Percentiles rank a stretch among this genome's conserved stretches.
These are phyloP conservation scores for Melolontha melolontha DNA, from an alignment of 2,888 invertebrate species.

Conservation along the genomic window DNA sequence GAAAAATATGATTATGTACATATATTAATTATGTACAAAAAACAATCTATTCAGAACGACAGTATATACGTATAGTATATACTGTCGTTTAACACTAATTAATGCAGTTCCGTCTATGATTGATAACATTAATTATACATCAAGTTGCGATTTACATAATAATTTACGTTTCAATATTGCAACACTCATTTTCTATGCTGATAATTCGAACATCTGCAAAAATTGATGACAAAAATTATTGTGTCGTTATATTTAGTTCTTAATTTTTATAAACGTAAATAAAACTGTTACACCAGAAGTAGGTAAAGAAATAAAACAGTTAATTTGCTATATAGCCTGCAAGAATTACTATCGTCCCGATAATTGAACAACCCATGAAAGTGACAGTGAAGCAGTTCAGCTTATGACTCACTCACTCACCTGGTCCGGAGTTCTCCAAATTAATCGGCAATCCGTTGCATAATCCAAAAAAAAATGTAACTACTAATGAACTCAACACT, in stretches of 20 bases:
- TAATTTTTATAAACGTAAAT: neutral
- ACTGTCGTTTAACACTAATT: too few relatives aligned
- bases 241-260: neutral
- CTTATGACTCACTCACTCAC: slow-evolving; percentile 65
- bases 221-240: neutral
- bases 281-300: neutral
- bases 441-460: slow-evolving; percentile 64
- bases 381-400: slow-evolving; percentile 53
- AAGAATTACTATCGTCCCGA: slow-evolving; percentile 29
- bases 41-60: too few relatives aligned
- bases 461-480: slow-evolving; percentile 60
- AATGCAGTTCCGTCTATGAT: slow-evolving; percentile 1
- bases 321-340: neutral
- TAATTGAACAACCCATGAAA: slow-evolving; percentile 51
- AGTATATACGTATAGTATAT: too few relatives aligned
- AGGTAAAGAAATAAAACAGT: slow-evolving; percentile 29
- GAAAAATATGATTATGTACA: too few relatives aligned
- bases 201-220: neutral
- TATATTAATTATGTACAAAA: too few relatives aligned
- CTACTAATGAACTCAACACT: slow-evolving; percentile 59
- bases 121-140: slow-evolving; percentile 9
- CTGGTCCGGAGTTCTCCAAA: slow-evolving; percentile 61
- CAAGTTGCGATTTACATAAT: slow-evolving; percentile 18
- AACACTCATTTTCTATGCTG: slow-evolving; percentile 9
- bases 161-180: slow-evolving; percentile 27